Conservation (phyloP, 2,113 vertebrate species). For the Myrmophylax atrothorax region DNA sequence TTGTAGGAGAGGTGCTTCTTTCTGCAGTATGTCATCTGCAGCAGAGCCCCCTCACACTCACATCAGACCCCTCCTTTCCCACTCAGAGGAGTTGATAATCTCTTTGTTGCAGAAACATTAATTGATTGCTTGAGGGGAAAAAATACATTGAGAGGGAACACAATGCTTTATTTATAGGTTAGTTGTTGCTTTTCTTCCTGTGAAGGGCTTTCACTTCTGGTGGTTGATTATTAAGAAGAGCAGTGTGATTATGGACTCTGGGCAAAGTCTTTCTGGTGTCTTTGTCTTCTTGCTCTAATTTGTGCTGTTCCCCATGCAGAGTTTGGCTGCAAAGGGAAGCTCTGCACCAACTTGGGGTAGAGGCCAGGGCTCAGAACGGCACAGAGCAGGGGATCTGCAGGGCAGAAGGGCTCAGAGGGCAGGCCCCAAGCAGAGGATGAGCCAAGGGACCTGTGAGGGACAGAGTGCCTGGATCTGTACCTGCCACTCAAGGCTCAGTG, state of each 20-base stretch:
- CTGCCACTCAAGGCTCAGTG: fast-evolving
- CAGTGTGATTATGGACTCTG: background rate
- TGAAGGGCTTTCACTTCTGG: background rate
- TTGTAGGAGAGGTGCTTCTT: background rate
- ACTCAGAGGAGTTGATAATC: background rate
- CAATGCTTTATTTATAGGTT: background rate
- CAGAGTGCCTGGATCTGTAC: fast-evolving
- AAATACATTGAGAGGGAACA: background rate
- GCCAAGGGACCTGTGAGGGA: too few species aligned
- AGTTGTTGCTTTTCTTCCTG: background rate
- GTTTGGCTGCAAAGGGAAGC: background rate
- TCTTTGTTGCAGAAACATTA: conserved; percentile 4
- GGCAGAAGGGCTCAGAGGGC: background rate
- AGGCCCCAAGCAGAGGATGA: background rate
- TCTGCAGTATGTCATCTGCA: background rate
- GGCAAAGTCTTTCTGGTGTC: background rate
- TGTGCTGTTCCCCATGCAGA: background rate
- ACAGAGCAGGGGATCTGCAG: background rate
- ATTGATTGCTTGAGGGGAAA: background rate
- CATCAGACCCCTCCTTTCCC: background rate
- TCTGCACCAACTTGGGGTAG: background rate
- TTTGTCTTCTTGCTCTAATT: background rate
- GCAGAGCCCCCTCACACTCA: background rate
- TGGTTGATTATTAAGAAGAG: background rate
- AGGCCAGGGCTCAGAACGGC: background rate